phyloP scores from a whole-genome alignment of 2,888 invertebrate genomes.

The Drosophila leonis region DNA sequence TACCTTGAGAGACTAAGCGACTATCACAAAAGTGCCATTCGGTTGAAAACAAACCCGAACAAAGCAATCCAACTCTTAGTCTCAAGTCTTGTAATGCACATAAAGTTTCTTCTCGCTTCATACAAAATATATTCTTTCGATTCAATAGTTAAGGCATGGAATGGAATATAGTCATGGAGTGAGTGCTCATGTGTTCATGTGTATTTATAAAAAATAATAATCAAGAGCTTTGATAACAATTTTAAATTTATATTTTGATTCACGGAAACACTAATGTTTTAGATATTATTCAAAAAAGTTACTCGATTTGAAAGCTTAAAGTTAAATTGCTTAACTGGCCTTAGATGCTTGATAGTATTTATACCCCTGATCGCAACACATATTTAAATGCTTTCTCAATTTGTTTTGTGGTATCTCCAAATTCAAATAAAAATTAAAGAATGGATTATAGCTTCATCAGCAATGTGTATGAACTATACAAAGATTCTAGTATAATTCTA shows the following conservation, averaged over 20 bases:
- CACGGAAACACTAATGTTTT: conserved; percentile 16
- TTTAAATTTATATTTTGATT: conserved; percentile 23
- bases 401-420: conserved; percentile 5
- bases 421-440: background rate
- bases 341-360: conserved; percentile 19
- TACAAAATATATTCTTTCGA: conserved; percentile 30
- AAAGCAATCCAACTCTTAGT: background rate
- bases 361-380: conserved; percentile 49
- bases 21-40: background rate
- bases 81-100: background rate
- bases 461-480: conserved; percentile 23
- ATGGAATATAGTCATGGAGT: conserved; percentile 14
- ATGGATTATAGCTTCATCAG: background rate
- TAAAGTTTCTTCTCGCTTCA: conserved; percentile 18
- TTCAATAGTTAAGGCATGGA: background rate
- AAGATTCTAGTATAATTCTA: conserved; percentile 25
- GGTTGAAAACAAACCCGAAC: background rate
- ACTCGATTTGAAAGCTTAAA: conserved; percentile 37
- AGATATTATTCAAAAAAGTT: conserved; percentile 19
- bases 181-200: background rate
- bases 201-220: background rate
- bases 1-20: conserved; percentile 5
- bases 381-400: conserved; percentile 10
- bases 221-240: conserved; percentile 25
- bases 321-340: conserved; percentile 32